A percentile compares a stretch with the other conserved stretches of the same genome.
These are phyloP conservation scores for Caenorhabditis uteleia DNA, from an alignment of 2,888 invertebrate species.

Conservation along the genomic window DNA sequence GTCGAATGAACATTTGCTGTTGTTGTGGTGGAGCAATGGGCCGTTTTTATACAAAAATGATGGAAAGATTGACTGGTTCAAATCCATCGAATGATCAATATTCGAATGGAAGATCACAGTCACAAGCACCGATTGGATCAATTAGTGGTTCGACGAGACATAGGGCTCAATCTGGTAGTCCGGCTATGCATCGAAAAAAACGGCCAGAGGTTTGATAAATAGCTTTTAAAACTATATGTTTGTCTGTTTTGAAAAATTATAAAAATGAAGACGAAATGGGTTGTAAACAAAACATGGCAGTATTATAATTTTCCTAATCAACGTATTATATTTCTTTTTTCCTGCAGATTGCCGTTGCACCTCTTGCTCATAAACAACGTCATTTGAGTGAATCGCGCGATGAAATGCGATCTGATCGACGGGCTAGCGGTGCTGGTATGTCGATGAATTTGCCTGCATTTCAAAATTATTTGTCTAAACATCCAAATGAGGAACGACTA, in stretches of 20 bases:
- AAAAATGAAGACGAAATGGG: background rate
- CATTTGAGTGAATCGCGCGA: conserved; percentile 32
- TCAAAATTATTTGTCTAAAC: conserved; percentile 18
- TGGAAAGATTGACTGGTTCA: conserved; percentile 35
- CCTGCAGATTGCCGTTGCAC: conserved; percentile 49
- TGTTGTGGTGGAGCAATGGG: conserved; percentile 39
- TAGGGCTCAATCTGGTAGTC: conserved; percentile 40
- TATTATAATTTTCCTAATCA: background rate
- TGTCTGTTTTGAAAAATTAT: background rate
- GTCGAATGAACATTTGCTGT: conserved; percentile 34
- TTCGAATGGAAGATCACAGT: no score
- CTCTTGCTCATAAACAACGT: conserved; percentile 36
- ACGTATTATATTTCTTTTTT: conserved; percentile 3
- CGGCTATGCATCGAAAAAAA: conserved; percentile 17
- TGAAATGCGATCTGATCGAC: conserved; percentile 24
- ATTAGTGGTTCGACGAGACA: conserved; percentile 19
- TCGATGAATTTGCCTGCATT: conserved; percentile 28
- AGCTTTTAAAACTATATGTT: no score
- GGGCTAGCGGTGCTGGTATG: conserved; percentile 25
- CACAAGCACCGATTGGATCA: conserved; percentile 6
- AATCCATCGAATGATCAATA: background rate
- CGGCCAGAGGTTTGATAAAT: conserved; percentile 34
- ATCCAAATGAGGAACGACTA: conserved; percentile 30
- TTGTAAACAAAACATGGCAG: no score
- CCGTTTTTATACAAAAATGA: conserved; percentile 39